Evolutionary conservation across 2,797 vertebrate genomes (phyloP).

Genomic region (Prunella strophiata): DNA sequence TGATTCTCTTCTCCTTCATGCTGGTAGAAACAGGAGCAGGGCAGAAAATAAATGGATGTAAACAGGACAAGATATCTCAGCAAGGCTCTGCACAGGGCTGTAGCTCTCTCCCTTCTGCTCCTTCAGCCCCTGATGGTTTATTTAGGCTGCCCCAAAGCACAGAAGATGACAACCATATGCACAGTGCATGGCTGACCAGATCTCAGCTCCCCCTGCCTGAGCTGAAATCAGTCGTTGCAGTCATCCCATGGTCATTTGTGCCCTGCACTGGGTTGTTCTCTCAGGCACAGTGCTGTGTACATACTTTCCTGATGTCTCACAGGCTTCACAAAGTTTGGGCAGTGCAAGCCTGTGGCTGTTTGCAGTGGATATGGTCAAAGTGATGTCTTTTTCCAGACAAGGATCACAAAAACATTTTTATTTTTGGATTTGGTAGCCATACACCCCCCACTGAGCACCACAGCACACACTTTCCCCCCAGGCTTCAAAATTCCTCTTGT

Average conservation of each 20-base stretch:
- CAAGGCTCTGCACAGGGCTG: neutral
- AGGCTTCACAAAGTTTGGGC: neutral
- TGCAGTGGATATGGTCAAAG: neutral
- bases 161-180: neutral
- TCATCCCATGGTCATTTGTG: neutral
- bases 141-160: neutral
- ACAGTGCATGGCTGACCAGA: neutral
- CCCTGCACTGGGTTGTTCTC: neutral
- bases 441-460: neutral
- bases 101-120: neutral
- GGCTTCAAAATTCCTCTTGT: neutral
- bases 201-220: neutral
- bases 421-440: neutral
- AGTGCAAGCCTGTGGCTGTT: neutral
- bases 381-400: neutral
- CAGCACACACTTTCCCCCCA: rapidly evolving
- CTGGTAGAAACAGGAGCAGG: neutral
- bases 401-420: neutral
- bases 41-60: neutral
- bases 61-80: neutral
- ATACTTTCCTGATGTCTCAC: neutral
- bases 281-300: neutral
- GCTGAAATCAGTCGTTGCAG: neutral
- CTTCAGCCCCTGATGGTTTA: neutral
- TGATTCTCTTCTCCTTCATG: neutral